Percentiles rank a stretch among this genome's conserved stretches.
Evolutionary conservation across 2,113 vertebrate species (phyloP).

Genomic region (Scatophagus argus): DNA sequence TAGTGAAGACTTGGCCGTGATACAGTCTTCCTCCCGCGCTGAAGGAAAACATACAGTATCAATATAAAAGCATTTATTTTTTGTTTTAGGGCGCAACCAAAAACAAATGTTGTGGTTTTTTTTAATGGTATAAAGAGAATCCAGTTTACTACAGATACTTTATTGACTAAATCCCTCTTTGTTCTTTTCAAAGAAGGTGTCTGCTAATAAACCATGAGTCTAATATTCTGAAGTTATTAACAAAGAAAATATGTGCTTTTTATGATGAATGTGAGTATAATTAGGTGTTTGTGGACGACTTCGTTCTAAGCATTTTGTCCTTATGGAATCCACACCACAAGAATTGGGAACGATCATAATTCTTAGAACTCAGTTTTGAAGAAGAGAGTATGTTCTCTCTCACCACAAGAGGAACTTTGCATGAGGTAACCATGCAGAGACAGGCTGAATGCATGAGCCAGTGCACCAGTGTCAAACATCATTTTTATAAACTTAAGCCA

Average conservation of each 20-base stretch:
- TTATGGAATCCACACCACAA: too few species aligned
- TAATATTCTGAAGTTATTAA: neutral
- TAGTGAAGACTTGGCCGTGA: neutral
- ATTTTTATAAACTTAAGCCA: too few species aligned
- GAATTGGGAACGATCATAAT: too few species aligned
- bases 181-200: neutral
- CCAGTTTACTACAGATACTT: neutral
- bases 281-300: too few species aligned
- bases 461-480: too few species aligned
- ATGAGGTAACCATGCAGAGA: too few species aligned
- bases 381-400: too few species aligned
- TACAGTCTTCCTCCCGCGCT: neutral
- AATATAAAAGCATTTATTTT: neutral
- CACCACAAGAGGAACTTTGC: too few species aligned
- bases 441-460: too few species aligned
- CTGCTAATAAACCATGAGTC: neutral
- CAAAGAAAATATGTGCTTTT: neutral
- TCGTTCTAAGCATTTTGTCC: too few species aligned
- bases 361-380: too few species aligned
- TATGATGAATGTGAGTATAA: neutral
- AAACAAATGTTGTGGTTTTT: neutral
- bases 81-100: neutral
- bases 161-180: neutral
- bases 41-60: neutral
- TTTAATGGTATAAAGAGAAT: neutral